Percentiles rank a stretch among this genome's conserved stretches.
Conservation (phyloP, 2,888 invertebrate species). For the Lasioglossum lativentre region DNA sequence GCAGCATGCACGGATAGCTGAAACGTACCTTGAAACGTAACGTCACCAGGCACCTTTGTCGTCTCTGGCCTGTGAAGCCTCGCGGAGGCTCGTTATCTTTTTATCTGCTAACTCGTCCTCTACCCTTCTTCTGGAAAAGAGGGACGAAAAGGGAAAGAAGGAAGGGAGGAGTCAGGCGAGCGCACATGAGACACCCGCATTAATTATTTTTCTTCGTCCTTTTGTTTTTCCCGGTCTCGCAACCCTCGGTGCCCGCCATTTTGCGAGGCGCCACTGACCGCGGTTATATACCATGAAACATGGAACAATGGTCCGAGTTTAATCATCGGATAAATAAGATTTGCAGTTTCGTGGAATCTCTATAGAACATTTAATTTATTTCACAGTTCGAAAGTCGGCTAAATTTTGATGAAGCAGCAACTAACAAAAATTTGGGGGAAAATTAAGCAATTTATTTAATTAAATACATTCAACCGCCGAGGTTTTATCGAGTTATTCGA, state of each 20-base stretch:
- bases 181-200: conserved; percentile 80
- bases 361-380: not conserved
- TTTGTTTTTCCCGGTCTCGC: conserved; percentile 67
- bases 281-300: conserved; percentile 23
- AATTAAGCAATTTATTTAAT: too few relatives aligned
- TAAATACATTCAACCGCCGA: too few relatives aligned
- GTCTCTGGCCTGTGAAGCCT: conserved; percentile 70
- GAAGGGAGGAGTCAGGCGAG: conserved; percentile 56
- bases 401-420: too few relatives aligned
- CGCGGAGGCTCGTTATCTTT: conserved; percentile 79
- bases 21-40: conserved; percentile 61
- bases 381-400: not conserved
- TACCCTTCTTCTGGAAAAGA: conserved; percentile 53
- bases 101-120: conserved; percentile 71
- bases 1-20: conserved; percentile 56
- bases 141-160: conserved; percentile 52
- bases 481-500: too few relatives aligned
- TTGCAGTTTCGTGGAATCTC: not conserved
- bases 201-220: conserved; percentile 81
- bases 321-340: conserved; percentile 6
- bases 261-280: conserved; percentile 59
- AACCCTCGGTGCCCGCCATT: conserved; percentile 63
- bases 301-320: not conserved
- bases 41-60: conserved; percentile 73
- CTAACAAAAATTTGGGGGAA: too few relatives aligned